A percentile compares a stretch with the other conserved stretches of the same genome.
Conservation (phyloP, 1,140 invertebrate genomes). For the Aphidius gifuensis region DNA sequence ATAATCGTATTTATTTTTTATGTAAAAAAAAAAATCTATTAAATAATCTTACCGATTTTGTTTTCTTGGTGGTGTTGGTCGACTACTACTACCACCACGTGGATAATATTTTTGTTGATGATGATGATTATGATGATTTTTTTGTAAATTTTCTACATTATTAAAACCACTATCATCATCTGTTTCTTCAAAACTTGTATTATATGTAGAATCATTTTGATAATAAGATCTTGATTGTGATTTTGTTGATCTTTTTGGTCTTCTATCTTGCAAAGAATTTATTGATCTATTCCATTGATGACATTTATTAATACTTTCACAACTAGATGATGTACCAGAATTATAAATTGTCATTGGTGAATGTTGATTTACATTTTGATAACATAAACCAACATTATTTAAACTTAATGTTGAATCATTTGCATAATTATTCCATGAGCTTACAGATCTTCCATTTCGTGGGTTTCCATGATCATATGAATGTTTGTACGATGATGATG, state of each 20-base stretch:
- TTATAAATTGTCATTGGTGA: slow-evolving; percentile 45
- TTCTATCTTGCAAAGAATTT: slow-evolving; percentile 69
- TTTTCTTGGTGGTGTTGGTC: too few relatives aligned
- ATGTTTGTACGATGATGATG: not conserved
- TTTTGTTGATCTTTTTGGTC: slow-evolving; percentile 60
- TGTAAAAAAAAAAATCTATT: too few relatives aligned
- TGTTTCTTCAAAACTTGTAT: slow-evolving; percentile 54
- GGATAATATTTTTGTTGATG: not conserved
- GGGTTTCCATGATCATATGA: slow-evolving; percentile 56
- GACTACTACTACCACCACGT: too few relatives aligned
- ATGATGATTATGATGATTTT: not conserved
- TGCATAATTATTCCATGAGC: slow-evolving; percentile 42
- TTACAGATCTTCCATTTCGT: slow-evolving; percentile 52
- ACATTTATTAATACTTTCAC: slow-evolving; percentile 52
- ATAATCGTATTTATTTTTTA: too few relatives aligned
- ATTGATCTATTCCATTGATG: slow-evolving; percentile 53
- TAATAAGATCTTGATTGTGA: slow-evolving; percentile 38
- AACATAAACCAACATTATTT: slow-evolving; percentile 22
- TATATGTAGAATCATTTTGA: slow-evolving; percentile 49
- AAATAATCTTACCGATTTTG: not conserved
- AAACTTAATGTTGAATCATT: slow-evolving; percentile 48
- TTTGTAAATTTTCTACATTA: not conserved
- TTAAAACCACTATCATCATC: slow-evolving; percentile 49
- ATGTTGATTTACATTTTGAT: slow-evolving; percentile 25
- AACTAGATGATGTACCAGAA: slow-evolving; percentile 54